Percentiles rank a stretch among this genome's conserved stretches.
phyloP scores from a whole-genome alignment of 2,113 vertebrate species.

The Colaptes auratus region DNA sequence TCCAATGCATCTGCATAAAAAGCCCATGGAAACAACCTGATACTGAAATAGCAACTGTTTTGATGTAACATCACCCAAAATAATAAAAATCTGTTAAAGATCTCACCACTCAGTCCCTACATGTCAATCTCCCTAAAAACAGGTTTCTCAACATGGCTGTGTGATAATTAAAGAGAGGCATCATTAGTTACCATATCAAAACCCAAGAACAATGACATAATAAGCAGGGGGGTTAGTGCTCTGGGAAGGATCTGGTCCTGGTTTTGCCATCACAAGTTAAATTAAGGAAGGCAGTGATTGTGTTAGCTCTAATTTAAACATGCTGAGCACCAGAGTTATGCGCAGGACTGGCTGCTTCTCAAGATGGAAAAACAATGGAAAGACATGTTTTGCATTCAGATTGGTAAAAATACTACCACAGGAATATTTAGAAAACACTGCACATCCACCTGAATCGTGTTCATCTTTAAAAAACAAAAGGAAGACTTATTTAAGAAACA shows the following conservation, averaged over 20 bases:
- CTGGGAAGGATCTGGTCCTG: constrained; percentile 27
- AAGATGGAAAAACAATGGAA: constrained; percentile 29
- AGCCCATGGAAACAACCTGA: constrained; percentile 32
- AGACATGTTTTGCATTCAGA: constrained; percentile 53
- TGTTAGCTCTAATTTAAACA: constrained; percentile 49
- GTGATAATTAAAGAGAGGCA: background rate
- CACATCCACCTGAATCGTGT: constrained; percentile 24
- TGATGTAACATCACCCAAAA: background rate
- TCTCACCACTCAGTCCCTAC: background rate
- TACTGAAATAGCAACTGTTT: constrained; percentile 47
- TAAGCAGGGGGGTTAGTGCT: background rate
- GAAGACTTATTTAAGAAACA: constrained; percentile 37
- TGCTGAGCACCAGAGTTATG: constrained; percentile 20
- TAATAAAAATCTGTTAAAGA: constrained; percentile 22
- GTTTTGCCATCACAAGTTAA: constrained; percentile 44
- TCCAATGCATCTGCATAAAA: background rate
- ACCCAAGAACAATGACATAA: background rate
- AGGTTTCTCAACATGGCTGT: background rate
- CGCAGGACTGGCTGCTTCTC: constrained; percentile 5
- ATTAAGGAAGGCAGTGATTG: constrained; percentile 37
- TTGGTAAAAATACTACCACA: constrained; percentile 25
- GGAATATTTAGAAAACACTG: constrained; percentile 13
- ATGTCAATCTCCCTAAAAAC: constrained; percentile 3
- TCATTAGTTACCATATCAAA: background rate
- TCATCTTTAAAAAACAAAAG: background rate